Evolutionary conservation across 2,113 vertebrate genomes (phyloP).

Genomic region (Sphyrna mokarran): DNA sequence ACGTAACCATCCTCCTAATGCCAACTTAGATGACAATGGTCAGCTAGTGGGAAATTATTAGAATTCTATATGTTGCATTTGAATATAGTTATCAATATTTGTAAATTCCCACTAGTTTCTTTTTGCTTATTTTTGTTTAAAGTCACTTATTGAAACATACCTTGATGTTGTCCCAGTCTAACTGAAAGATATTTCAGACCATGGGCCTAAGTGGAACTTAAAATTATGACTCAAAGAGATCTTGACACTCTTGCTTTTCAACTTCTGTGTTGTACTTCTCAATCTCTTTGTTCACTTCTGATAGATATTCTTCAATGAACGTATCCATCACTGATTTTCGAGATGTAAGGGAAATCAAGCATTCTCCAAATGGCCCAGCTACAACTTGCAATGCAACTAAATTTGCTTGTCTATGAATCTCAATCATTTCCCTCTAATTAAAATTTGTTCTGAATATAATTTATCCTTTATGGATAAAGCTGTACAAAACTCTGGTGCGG

Average conservation of each 20-base stretch:
- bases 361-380: background rate
- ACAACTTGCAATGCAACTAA: background rate
- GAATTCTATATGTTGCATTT: background rate
- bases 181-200: background rate
- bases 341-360: slow-evolving; percentile 56
- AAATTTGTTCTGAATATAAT: background rate
- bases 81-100: background rate
- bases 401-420: background rate
- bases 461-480: no score
- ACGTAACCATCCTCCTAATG: background rate
- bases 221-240: slow-evolving; percentile 78
- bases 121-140: background rate
- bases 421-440: background rate
- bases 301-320: slow-evolving; percentile 81
- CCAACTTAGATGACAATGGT: background rate
- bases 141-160: background rate
- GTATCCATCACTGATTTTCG: slow-evolving; percentile 76
- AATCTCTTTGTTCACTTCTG: slow-evolving; percentile 81
- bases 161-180: background rate
- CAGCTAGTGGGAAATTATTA: background rate
- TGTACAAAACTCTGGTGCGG: no score
- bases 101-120: slow-evolving; percentile 8
- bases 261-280: slow-evolving; percentile 81
- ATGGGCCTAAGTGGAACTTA: slow-evolving; percentile 37
- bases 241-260: slow-evolving; percentile 72